These are phyloP conservation scores for Pollicipes pollicipes DNA, from an alignment of 1,140 invertebrate species.

Conservation along the genomic window DNA sequence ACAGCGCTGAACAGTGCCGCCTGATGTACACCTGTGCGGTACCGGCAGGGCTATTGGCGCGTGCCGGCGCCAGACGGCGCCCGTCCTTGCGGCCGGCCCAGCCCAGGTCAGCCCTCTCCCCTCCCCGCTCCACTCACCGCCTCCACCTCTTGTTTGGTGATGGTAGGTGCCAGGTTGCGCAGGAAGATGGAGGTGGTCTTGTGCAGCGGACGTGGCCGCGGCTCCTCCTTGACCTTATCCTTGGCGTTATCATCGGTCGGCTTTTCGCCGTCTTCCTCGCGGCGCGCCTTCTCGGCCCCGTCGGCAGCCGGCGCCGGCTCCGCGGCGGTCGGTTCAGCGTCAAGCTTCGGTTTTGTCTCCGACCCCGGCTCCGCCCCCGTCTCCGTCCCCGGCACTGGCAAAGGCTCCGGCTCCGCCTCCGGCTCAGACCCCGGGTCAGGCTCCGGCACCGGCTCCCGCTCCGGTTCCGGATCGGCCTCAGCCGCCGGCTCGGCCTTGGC, in stretches of 20 bases:
- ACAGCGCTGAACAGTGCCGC: too few relatives aligned
- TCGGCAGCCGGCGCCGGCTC: not conserved
- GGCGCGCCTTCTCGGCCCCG: slow-evolving; percentile 16
- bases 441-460: too few relatives aligned
- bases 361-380: not conserved
- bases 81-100: too few relatives aligned
- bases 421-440: too few relatives aligned
- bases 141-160: slow-evolving; percentile 93
- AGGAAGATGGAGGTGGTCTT: slow-evolving; percentile 95
- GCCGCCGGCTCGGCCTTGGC: too few relatives aligned
- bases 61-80: too few relatives aligned
- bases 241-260: slow-evolving; percentile 26
- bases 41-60: too few relatives aligned
- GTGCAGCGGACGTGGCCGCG: slow-evolving; percentile 39
- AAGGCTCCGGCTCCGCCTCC: too few relatives aligned
- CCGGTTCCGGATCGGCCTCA: too few relatives aligned
- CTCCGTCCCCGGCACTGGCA: too few relatives aligned
- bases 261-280: slow-evolving; percentile 24
- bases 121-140: slow-evolving; percentile 39
- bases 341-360: too few relatives aligned
- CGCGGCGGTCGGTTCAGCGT: not conserved
- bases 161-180: slow-evolving; percentile 81
- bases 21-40: too few relatives aligned
- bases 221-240: slow-evolving; percentile 20
- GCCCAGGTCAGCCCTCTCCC: not conserved